Evolutionary conservation across 35 echinoderm and acorn worm species (phyloP).

Genomic region (Hemicentrotus pulcherrimus): DNA sequence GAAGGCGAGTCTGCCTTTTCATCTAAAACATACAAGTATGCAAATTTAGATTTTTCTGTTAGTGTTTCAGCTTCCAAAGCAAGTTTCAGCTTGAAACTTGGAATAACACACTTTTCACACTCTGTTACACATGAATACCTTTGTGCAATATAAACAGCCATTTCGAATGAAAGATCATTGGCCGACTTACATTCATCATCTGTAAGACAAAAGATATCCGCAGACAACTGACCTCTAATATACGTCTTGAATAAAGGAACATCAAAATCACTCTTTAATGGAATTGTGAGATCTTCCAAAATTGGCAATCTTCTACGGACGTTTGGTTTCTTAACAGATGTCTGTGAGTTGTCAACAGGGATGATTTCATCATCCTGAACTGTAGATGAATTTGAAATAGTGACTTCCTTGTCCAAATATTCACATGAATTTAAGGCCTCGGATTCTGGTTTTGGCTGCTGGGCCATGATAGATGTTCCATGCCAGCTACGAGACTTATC

Average conservation of each 20-base stretch:
- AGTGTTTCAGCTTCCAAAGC: neutral
- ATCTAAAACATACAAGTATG: neutral
- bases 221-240: neutral
- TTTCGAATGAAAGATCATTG: neutral
- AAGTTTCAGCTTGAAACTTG: neutral
- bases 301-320: neutral
- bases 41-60: neutral
- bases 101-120: neutral
- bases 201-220: neutral
- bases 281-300: neutral
- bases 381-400: neutral
- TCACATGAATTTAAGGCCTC: neutral
- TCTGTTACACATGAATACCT: neutral
- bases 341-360: neutral
- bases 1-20: neutral
- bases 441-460: slow-evolving; percentile 55
- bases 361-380: neutral
- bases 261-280: neutral
- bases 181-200: neutral
- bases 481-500: slow-evolving; percentile 55
- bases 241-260: slow-evolving; percentile 5
- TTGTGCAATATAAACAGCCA: neutral
- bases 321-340: neutral
- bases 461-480: slow-evolving; percentile 69
- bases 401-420: neutral